These are phyloP conservation scores for Xenopus petersii DNA, from an alignment of 2,797 vertebrate species.

Conservation along the genomic window DNA sequence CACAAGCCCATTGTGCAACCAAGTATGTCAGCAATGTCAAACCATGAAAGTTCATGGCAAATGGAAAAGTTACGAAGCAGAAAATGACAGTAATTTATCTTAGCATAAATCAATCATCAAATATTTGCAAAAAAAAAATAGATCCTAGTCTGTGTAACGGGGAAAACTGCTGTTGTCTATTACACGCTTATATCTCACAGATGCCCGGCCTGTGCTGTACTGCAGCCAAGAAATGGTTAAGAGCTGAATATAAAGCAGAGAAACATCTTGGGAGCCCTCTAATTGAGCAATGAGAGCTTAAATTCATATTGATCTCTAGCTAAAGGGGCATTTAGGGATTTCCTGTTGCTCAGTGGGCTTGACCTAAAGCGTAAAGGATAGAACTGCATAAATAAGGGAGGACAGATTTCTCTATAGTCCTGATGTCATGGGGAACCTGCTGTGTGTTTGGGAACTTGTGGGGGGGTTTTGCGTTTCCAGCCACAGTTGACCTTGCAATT, in stretches of 20 bases:
- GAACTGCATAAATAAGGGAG: conserved; percentile 6
- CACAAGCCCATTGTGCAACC: too few relatives aligned
- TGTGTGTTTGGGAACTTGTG: not conserved
- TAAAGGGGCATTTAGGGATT: conserved; percentile 37
- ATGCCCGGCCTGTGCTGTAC: not conserved
- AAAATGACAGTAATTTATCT: too few relatives aligned
- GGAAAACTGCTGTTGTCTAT: not conserved
- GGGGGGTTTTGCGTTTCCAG: not conserved
- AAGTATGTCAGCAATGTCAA: too few relatives aligned
- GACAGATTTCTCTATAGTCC: not conserved
- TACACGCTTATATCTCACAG: not conserved
- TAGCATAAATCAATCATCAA: too few relatives aligned
- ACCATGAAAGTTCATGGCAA: too few relatives aligned
- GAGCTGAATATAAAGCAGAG: conserved; percentile 18
- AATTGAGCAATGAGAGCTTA: conserved; percentile 23
- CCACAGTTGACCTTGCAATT: conserved; percentile 1
- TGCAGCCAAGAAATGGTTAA: conserved; percentile 2
- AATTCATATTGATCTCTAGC: conserved; percentile 34
- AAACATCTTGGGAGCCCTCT: conserved; percentile 11
- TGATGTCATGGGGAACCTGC: not conserved
- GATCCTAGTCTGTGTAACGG: too few relatives aligned
- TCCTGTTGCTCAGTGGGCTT: conserved; percentile 33
- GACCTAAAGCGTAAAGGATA: conserved; percentile 23
- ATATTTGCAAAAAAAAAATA: too few relatives aligned
- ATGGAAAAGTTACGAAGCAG: too few relatives aligned